Evolutionary conservation across 2,113 vertebrate genomes (phyloP).

Genomic region (Cervus canadensis): DNA sequence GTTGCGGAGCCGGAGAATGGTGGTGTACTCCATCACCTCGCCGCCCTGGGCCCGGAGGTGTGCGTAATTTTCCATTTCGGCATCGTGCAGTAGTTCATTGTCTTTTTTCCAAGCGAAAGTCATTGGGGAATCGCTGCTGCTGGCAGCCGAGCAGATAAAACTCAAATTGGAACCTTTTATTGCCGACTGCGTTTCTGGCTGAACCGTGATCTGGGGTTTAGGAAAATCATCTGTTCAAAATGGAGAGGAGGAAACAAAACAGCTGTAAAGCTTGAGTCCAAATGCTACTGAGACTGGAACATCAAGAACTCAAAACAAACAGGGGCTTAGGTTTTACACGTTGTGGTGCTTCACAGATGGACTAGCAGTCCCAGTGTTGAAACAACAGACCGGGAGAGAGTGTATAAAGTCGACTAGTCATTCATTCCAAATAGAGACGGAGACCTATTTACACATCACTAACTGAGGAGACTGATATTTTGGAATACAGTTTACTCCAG

Average conservation of each 20-base stretch:
- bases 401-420: background rate
- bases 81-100: constrained; percentile 91
- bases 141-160: constrained; percentile 95
- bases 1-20: constrained; percentile 88
- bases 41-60: constrained; percentile 88
- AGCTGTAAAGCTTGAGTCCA: background rate
- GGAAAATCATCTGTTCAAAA: constrained; percentile 93
- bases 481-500: background rate
- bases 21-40: constrained; percentile 95
- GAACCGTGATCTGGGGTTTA: constrained; percentile 96
- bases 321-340: background rate
- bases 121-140: constrained; percentile 98
- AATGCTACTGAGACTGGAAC: background rate
- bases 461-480: constrained; percentile 58
- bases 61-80: constrained; percentile 94
- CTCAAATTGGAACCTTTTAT: constrained; percentile 94
- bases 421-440: background rate
- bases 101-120: constrained; percentile 99
- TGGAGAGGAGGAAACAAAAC: constrained; percentile 31
- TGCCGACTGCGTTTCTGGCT: constrained; percentile 95
- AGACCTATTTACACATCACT: background rate
- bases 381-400: background rate
- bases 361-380: background rate
- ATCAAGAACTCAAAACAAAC: background rate
- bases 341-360: background rate